A percentile compares a stretch with the other conserved stretches of the same genome.
These are phyloP conservation scores for Peromyscus californicus DNA, from an alignment of 2,113 vertebrate genomes.

Conservation along the genomic window DNA sequence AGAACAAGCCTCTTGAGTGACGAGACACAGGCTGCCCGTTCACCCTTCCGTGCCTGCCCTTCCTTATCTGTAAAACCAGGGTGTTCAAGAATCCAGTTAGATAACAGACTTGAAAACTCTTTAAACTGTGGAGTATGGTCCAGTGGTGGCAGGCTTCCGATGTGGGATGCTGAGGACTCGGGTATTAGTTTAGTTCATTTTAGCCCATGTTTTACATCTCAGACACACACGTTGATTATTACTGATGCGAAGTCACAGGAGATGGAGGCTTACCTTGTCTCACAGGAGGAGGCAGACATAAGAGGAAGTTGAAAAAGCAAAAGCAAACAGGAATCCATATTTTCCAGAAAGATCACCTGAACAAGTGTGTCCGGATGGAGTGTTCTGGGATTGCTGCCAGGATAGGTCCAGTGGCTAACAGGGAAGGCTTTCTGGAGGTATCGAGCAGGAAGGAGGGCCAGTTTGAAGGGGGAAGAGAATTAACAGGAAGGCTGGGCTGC, in stretches of 20 bases:
- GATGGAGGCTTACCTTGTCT: conserved; percentile 4
- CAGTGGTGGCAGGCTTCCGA: neutral
- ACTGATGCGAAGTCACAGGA: neutral
- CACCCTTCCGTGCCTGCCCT: conserved; percentile 10
- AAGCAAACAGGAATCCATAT: conserved; percentile 61
- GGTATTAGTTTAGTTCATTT: neutral
- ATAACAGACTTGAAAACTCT: neutral
- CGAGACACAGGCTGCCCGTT: neutral
- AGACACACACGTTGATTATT: neutral
- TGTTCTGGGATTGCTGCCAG: conserved; percentile 70
- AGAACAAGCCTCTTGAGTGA: neutral
- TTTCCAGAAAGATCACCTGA: conserved; percentile 75
- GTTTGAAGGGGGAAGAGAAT: conserved; percentile 43
- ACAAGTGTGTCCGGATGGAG: conserved; percentile 71
- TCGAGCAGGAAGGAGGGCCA: conserved; percentile 33
- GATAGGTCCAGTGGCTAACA: neutral
- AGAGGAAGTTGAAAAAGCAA: conserved; percentile 47
- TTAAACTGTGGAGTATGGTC: neutral
- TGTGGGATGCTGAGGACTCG: neutral
- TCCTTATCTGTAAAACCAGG: conserved; percentile 39
- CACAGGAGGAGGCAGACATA: neutral
- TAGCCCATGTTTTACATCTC: neutral
- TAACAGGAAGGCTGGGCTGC: neutral
- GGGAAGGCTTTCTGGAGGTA: conserved; percentile 63
- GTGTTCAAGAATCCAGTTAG: conserved; percentile 33